These are phyloP conservation scores for Gymnoscopelus braueri DNA, from an alignment of 2,797 vertebrate genomes.

Conservation along the genomic window DNA sequence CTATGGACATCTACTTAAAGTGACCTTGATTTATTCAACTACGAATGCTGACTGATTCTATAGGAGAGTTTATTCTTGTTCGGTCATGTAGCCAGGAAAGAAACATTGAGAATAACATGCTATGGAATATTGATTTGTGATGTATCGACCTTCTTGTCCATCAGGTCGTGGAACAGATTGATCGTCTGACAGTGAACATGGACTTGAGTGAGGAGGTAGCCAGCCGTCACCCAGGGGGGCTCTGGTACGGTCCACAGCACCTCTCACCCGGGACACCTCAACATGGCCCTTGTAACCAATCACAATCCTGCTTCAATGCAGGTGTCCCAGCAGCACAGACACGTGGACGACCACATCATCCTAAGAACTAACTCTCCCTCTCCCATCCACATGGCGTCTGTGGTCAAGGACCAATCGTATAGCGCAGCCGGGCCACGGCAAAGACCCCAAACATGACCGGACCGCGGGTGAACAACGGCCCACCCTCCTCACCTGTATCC, in stretches of 20 bases:
- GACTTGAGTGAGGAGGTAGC: slow-evolving; percentile 70
- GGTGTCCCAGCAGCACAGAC: slow-evolving; percentile 24
- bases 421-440: slow-evolving; percentile 36
- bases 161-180: slow-evolving; percentile 87
- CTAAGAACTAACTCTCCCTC: slow-evolving; percentile 70
- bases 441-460: slow-evolving; percentile 48
- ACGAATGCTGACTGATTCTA: not conserved
- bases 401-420: slow-evolving; percentile 74
- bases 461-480: slow-evolving; percentile 64
- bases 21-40: slow-evolving; percentile 8
- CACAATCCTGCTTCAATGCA: slow-evolving; percentile 41
- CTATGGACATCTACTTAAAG: not conserved
- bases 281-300: slow-evolving; percentile 47
- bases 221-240: slow-evolving; percentile 37
- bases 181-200: slow-evolving; percentile 82
- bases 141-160: slow-evolving; percentile 45
- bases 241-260: slow-evolving; percentile 45
- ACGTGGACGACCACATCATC: slow-evolving; percentile 63
- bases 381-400: slow-evolving; percentile 68
- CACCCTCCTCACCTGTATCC: slow-evolving; percentile 64
- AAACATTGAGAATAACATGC: no score
- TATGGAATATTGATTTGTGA: not conserved
- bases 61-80: not conserved
- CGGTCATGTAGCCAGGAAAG: no score
- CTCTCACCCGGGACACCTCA: slow-evolving; percentile 46